Percentiles rank a stretch among this genome's conserved stretches.
These are phyloP conservation scores for Diachasmimorpha longicaudata DNA, from an alignment of 1,140 invertebrate genomes.

Conservation along the genomic window DNA sequence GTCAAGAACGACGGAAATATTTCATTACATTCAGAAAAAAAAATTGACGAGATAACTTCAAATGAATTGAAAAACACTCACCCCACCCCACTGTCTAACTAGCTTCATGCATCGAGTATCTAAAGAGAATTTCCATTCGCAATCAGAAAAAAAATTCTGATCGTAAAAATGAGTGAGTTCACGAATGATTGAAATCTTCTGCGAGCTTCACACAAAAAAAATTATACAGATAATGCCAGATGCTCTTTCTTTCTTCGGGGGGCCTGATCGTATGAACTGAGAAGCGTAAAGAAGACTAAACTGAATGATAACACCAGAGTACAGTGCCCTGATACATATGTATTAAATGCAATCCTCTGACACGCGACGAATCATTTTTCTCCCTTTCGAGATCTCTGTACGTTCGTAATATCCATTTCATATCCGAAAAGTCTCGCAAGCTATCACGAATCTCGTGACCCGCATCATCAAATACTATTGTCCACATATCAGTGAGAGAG, in stretches of 20 bases:
- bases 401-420: background rate
- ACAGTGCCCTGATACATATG: background rate
- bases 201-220: background rate
- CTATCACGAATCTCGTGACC: slow-evolving; percentile 18
- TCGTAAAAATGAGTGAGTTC: background rate
- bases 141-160: background rate
- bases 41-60: too few species aligned
- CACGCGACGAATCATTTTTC: background rate
- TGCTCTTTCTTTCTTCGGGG: background rate
- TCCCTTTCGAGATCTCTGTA: background rate
- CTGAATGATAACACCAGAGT: background rate
- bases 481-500: background rate
- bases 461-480: slow-evolving; percentile 18
- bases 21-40: too few species aligned
- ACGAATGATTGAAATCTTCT: background rate
- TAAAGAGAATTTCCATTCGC: too few species aligned
- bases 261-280: background rate
- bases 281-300: background rate
- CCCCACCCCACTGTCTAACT: too few species aligned
- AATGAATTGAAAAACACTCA: too few species aligned
- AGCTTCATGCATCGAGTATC: too few species aligned
- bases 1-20: too few species aligned
- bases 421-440: background rate
- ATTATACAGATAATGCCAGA: background rate
- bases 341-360: background rate